These are phyloP conservation scores for Graptemys geographica DNA, from an alignment of 2,797 vertebrate genomes.

Conservation along the genomic window DNA sequence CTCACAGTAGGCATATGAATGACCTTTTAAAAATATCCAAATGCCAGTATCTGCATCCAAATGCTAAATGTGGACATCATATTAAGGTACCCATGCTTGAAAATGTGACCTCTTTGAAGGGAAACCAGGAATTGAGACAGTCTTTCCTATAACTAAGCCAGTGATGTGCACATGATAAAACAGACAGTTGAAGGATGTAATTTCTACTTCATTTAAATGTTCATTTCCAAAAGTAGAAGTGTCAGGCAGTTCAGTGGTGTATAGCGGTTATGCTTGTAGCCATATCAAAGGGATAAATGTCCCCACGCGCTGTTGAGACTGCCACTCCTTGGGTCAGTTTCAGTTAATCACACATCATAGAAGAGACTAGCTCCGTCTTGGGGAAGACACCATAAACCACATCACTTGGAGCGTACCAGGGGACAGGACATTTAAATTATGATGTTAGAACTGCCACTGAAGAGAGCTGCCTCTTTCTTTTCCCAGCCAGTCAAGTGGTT, in stretches of 20 bases:
- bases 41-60: not conserved
- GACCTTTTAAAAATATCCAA: not conserved
- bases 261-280: rapidly evolving
- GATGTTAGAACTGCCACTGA: not conserved
- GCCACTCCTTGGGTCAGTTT: slow-evolving; percentile 3
- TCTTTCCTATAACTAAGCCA: not conserved
- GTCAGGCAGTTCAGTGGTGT: not conserved
- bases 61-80: not conserved
- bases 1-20: not conserved
- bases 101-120: slow-evolving; percentile 8
- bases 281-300: slow-evolving; percentile 1
- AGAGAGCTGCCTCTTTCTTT: not conserved
- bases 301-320: not conserved
- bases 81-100: not conserved
- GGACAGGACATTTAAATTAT: slow-evolving; percentile 20
- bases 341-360: not conserved
- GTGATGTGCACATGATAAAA: rapidly evolving
- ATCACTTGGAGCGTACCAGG: not conserved
- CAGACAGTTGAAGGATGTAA: not conserved
- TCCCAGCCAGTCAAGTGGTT: not conserved
- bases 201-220: not conserved
- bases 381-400: slow-evolving; percentile 46
- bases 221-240: not conserved
- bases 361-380: not conserved
- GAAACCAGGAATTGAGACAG: not conserved